Evolutionary conservation across 2,113 vertebrate species (phyloP).

Genomic region (Malurus melanocephalus): DNA sequence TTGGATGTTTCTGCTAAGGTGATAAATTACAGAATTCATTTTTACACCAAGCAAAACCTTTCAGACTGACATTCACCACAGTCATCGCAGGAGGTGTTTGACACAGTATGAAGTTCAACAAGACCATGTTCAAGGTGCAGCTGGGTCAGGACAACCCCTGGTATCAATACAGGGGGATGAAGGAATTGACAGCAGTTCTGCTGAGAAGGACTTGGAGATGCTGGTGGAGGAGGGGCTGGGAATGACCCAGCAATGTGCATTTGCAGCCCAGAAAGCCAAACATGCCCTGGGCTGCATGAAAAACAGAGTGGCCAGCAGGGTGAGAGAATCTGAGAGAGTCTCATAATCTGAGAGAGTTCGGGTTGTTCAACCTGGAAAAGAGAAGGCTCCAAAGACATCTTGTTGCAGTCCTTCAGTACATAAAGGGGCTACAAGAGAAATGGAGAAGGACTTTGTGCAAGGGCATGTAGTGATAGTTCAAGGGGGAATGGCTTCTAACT

Average conservation of each 20-base stretch:
- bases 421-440: not conserved
- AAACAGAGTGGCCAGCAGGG: fast-evolving
- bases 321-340: fast-evolving
- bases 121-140: too few relatives aligned
- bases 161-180: not conserved
- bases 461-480: not conserved
- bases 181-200: not conserved
- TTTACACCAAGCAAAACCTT: not conserved
- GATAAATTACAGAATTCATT: not conserved
- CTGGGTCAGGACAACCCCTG: not conserved
- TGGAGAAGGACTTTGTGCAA: not conserved
- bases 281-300: not conserved
- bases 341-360: not conserved
- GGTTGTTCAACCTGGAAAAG: not conserved
- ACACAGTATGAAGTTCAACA: not conserved
- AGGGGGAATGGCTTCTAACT: not conserved
- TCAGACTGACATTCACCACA: not conserved
- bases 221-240: not conserved
- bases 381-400: not conserved
- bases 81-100: not conserved
- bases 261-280: not conserved
- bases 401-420: not conserved
- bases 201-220: not conserved
- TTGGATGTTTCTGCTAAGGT: not conserved
- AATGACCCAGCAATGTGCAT: fast-evolving